Base-by-base conservation (phyloP, 2,797 vertebrate genomes). In the Pangasius larnaudii region DNA sequence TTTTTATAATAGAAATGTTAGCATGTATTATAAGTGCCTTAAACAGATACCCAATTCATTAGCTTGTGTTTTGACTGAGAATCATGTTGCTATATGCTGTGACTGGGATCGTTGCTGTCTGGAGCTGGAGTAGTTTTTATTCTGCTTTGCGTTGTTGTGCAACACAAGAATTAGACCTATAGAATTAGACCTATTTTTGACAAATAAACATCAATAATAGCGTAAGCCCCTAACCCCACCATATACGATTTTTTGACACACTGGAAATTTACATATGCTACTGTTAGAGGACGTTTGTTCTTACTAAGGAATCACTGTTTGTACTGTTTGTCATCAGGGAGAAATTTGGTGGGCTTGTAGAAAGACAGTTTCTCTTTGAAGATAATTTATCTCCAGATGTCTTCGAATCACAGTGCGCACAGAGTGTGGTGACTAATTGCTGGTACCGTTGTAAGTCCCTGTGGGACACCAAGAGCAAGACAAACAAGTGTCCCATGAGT, bases 401-500 rank as follows among this genome's bases (percentile, higher is more conserved):
- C 49, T n/a, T 69, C 67, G 79, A 77, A 65, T 91, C 53, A 27
- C 86, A 72, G 79, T 89, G 90, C 77, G 82, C 77, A 75, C 61
- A 85, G 88, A 77, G 71, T 61, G 81, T 89, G 63, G 63, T 86
- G 85, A 88, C 89, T 91, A 91, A 94, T 95, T 94, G 90, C 91
- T 89, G 49, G 74, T 88, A 88, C 89, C 91, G 90, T 84, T 90
- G 79, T 72, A n/a, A 84, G 71, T 89, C 91, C 93, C 87, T 36
- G 65, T 27, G 93, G 93, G 94, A 93, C 30, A 59, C 74, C 51
- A 56, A 39, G 53, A 84, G 88, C 24, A 91, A 93, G 93, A 94
- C 92, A 95, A 94, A 95, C 93, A 94, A 85, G 84, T 90, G 74
- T 92, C 91, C 91, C 91, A 69, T 87, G 90, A 88, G 92, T 94